phyloP scores from a whole-genome alignment of 1,140 invertebrate species.

The Drosophila oshimai region DNA sequence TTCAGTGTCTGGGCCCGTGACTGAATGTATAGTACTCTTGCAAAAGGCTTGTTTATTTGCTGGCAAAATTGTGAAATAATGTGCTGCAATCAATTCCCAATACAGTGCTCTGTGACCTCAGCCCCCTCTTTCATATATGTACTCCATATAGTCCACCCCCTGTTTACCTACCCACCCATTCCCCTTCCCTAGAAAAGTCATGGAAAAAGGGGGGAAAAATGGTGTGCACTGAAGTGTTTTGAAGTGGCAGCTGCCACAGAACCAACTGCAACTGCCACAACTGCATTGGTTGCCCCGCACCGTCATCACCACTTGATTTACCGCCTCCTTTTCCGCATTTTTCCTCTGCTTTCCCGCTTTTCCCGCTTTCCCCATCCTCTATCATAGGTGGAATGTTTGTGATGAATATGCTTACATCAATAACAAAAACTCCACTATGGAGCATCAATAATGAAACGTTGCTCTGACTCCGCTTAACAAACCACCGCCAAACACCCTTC shows the following conservation, averaged over 20 bases:
- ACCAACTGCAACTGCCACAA: slow-evolving; percentile 18
- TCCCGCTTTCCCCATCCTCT: background rate
- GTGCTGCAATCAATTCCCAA: slow-evolving; percentile 75
- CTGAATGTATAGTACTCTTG: background rate
- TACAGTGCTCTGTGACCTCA: slow-evolving; percentile 39
- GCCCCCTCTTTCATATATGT: background rate
- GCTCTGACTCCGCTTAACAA: slow-evolving; percentile 17
- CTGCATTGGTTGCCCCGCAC: slow-evolving; percentile 8
- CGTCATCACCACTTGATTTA: slow-evolving; percentile 17
- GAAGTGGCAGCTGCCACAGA: slow-evolving; percentile 59
- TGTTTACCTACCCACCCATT: background rate
- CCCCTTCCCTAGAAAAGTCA: background rate
- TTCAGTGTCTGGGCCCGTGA: slow-evolving; percentile 3
- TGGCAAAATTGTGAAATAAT: slow-evolving; percentile 79
- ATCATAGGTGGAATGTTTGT: slow-evolving; percentile 36
- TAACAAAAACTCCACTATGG: slow-evolving; percentile 52
- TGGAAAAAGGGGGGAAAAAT: slow-evolving; percentile 26
- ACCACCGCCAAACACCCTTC: background rate
- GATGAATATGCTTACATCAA: slow-evolving; percentile 79
- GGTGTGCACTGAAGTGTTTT: slow-evolving; percentile 68
- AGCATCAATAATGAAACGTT: slow-evolving; percentile 66
- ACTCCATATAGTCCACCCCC: background rate
- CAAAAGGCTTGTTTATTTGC: slow-evolving; percentile 65
- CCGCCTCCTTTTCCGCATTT: background rate
- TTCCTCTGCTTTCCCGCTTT: background rate